These are phyloP conservation scores for Clepsis dumicolana DNA, from an alignment of 2,888 invertebrate species.

Conservation along the genomic window DNA sequence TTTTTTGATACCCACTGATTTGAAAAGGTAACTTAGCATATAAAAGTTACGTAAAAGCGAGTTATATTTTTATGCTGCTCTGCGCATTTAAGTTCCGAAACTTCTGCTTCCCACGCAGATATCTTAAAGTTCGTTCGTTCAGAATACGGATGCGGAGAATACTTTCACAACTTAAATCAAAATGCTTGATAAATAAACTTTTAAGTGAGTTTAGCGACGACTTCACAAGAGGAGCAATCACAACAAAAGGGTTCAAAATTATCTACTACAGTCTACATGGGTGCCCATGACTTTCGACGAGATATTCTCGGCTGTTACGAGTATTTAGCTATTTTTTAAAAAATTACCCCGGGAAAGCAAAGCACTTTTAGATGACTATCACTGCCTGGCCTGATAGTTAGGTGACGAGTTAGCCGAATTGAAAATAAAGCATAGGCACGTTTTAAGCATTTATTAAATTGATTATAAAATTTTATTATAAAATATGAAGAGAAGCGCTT, in stretches of 20 bases:
- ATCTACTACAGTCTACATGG: conserved; percentile 72
- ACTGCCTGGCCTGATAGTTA: too few relatives aligned
- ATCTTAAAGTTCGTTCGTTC: not conserved
- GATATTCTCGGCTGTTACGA: conserved; percentile 32
- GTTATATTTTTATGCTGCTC: not conserved
- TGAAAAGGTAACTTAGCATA: not conserved
- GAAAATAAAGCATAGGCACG: too few relatives aligned
- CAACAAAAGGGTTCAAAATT: conserved; percentile 61
- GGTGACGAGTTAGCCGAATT: too few relatives aligned
- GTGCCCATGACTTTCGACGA: conserved; percentile 57
- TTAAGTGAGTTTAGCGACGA: conserved; percentile 10
- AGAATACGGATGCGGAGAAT: not conserved
- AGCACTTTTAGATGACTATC: too few relatives aligned
- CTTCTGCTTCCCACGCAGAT: not conserved
- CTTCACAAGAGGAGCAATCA: conserved; percentile 10
- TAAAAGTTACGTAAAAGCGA: not conserved
- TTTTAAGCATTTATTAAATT: too few relatives aligned
- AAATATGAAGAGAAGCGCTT: too few relatives aligned
- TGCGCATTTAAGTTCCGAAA: not conserved
- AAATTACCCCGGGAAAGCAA: too few relatives aligned
- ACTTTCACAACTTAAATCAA: not conserved
- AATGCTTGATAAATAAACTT: conserved; percentile 44
- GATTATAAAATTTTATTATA: too few relatives aligned
- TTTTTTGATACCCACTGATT: not conserved
- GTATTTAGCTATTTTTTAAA: too few relatives aligned